Evolutionary conservation across 2,113 vertebrate species (phyloP).

Genomic region (Prunella himalayana): DNA sequence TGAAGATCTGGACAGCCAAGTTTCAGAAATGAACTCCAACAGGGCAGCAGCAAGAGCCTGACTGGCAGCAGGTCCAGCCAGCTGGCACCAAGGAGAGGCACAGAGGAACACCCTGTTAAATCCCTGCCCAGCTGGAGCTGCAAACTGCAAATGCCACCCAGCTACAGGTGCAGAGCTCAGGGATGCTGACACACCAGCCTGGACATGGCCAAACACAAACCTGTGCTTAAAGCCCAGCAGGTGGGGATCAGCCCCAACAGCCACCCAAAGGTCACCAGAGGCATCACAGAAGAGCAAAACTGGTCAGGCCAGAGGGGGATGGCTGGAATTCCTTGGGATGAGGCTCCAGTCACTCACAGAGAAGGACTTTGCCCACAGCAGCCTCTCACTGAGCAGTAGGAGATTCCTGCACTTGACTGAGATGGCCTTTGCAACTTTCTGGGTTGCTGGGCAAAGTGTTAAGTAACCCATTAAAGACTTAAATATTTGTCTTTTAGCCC

Average conservation of each 20-base stretch:
- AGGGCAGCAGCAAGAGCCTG: neutral
- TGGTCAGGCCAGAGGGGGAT: neutral
- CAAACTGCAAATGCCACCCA: neutral
- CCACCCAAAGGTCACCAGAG: neutral
- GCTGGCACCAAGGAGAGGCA: neutral
- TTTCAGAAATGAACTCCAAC: neutral
- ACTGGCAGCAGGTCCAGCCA: neutral
- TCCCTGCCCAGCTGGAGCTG: neutral
- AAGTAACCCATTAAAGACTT: neutral
- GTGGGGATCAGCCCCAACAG: neutral
- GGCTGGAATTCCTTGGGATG: neutral
- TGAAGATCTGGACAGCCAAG: neutral
- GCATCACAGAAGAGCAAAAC: neutral
- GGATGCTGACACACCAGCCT: neutral
- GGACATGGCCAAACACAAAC: rapidly evolving
- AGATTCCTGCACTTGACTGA: neutral
- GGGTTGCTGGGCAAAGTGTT: neutral
- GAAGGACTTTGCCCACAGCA: neutral
- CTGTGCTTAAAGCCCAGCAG: neutral
- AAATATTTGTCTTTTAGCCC: neutral
- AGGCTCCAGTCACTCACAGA: neutral
- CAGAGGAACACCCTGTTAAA: neutral
- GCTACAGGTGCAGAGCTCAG: rapidly evolving
- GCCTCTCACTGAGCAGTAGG: neutral
- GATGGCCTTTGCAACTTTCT: neutral